A percentile compares a stretch with the other conserved stretches of the same genome.
Conservation (phyloP, 37 sponge, comb jelly and placozoan genomes). For the Hormiphora californensis region DNA sequence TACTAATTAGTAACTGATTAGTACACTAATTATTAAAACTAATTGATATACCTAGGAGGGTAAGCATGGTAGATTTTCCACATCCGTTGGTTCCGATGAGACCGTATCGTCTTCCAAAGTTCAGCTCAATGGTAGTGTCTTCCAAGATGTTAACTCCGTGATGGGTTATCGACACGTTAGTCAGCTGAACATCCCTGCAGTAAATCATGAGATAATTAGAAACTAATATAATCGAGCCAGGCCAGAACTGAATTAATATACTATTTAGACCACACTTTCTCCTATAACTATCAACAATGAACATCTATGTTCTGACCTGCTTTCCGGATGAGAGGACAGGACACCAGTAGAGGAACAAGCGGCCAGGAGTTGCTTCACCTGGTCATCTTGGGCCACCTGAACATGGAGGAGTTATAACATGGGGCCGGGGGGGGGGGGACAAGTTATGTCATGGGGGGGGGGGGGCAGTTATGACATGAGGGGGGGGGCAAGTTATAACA, state of each 20-base stretch:
- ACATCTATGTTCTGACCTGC: not conserved
- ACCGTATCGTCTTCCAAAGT: conserved; percentile 81
- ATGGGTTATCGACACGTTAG: conserved; percentile 71
- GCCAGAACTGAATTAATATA: not conserved
- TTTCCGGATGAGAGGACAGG: conserved; percentile 68
- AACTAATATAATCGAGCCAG: not conserved
- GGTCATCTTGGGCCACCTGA: conserved; percentile 48
- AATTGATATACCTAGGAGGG: conserved; percentile 62
- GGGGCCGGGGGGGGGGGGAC: too few species aligned
- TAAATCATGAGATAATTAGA: not conserved
- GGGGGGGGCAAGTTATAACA: too few species aligned
- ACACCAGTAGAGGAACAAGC: conserved; percentile 67
- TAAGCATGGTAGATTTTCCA: conserved; percentile 83
- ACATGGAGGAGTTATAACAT: too few species aligned
- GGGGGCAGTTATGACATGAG: too few species aligned
- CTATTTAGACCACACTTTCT: too few species aligned
- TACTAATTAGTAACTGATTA: too few species aligned
- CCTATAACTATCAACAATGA: not conserved
- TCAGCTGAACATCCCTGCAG: conserved; percentile 79
- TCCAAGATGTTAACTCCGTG: conserved; percentile 77
- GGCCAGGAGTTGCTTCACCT: conserved; percentile 23
- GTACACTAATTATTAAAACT: too few species aligned
- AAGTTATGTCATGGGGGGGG: too few species aligned
- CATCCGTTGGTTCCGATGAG: conserved; percentile 87
- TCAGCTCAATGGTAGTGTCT: conserved; percentile 80